Evolutionary conservation across 2,797 vertebrate species (phyloP).

Genomic region (Spinus pinus): DNA sequence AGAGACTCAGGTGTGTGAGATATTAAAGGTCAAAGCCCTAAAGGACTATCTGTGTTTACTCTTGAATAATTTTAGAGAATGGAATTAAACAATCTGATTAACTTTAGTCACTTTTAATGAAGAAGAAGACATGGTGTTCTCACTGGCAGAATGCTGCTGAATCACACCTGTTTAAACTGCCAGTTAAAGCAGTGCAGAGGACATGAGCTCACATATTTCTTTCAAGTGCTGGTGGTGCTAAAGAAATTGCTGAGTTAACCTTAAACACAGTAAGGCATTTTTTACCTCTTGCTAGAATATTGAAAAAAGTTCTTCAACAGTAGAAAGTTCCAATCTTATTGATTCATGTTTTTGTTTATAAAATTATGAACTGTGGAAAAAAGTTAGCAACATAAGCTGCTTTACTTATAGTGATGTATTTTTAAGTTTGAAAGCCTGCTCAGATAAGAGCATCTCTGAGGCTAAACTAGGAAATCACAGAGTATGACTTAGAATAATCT

Average conservation of each 20-base stretch:
- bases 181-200: background rate
- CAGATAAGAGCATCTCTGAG: background rate
- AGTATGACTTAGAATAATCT: background rate
- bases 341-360: background rate
- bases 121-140: background rate
- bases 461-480: background rate
- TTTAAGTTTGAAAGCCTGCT: background rate
- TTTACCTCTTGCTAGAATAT: background rate
- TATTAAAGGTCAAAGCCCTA: background rate
- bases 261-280: background rate
- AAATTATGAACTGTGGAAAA: background rate
- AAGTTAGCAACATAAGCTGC: background rate
- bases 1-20: background rate
- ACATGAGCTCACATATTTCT: background rate
- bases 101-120: background rate
- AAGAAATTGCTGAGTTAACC: background rate
- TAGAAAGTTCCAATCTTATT: background rate
- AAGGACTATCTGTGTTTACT: background rate
- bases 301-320: background rate
- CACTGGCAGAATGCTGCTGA: background rate
- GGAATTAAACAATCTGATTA: slow-evolving; percentile 11
- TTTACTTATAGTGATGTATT: background rate
- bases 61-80: background rate
- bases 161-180: background rate
- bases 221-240: background rate